Evolutionary conservation across 2,888 invertebrate species (phyloP).

Genomic region (Cephalotes varians): DNA sequence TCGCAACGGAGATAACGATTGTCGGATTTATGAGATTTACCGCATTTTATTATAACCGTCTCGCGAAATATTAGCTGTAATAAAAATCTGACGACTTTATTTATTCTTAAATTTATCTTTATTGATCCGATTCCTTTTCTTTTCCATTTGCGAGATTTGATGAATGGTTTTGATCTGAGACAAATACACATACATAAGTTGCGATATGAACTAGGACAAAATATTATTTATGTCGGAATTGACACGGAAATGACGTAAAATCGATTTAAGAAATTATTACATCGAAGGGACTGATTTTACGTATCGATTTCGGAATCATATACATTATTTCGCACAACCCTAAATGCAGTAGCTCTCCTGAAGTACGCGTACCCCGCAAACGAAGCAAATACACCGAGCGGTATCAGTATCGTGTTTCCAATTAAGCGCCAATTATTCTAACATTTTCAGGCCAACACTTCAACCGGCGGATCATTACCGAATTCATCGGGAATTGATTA

Average conservation of each 20-base stretch:
- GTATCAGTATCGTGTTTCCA: constrained; percentile 77
- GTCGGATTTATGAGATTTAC: background rate
- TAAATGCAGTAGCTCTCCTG: constrained; percentile 11
- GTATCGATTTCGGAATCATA: background rate
- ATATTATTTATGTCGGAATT: background rate
- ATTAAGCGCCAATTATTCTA: constrained; percentile 77
- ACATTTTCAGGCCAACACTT: constrained; percentile 72
- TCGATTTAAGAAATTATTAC: background rate
- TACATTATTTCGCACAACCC: background rate
- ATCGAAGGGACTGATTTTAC: background rate
- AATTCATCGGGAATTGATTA: constrained; percentile 71
- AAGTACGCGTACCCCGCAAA: constrained; percentile 48
- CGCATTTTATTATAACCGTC: background rate
- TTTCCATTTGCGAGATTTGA: background rate
- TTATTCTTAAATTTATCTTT: background rate
- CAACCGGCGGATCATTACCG: constrained; percentile 64
- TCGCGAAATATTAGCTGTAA: background rate
- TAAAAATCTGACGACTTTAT: background rate
- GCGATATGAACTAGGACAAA: background rate
- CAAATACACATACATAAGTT: background rate
- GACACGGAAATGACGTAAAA: background rate
- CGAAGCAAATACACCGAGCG: constrained; percentile 71
- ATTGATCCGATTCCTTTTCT: background rate
- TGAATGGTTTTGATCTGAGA: background rate
- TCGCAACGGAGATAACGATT: background rate